Conservation (phyloP, 2,797 vertebrate genomes). For the Platyrinchus mystaceus region DNA sequence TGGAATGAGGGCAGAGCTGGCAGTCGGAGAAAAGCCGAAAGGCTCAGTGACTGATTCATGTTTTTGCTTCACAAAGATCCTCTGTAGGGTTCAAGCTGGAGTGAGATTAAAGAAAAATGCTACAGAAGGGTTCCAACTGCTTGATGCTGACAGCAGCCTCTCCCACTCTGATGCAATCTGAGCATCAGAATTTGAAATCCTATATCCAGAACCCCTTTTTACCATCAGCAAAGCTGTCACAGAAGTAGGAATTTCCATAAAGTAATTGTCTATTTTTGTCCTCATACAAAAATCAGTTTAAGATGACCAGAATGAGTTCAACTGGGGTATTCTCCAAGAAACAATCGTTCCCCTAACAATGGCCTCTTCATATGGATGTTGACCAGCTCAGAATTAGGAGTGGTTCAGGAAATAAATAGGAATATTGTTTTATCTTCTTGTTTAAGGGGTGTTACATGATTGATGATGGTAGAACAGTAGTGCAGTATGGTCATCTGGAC, state of each 20-base stretch:
- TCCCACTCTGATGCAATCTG: neutral
- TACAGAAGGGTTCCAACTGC: neutral
- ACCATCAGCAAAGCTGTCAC: neutral
- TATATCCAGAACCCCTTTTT: neutral
- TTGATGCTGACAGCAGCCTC: neutral
- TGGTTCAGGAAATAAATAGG: neutral
- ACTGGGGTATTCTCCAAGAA: neutral
- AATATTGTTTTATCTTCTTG: neutral
- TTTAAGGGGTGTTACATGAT: fast-evolving
- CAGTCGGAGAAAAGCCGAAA: too few species aligned
- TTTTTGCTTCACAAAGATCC: neutral
- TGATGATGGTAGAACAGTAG: neutral
- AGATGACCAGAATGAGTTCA: neutral
- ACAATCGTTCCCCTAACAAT: neutral
- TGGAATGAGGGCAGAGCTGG: neutral
- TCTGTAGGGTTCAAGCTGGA: neutral
- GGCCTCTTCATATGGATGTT: neutral
- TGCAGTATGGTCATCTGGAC: neutral
- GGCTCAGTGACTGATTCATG: neutral
- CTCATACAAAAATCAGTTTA: neutral
- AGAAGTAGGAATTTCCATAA: neutral
- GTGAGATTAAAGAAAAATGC: too few species aligned
- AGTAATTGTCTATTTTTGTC: neutral
- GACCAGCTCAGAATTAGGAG: neutral
- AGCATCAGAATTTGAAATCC: neutral